Evolutionary conservation across 2,113 vertebrate genomes (phyloP).

Genomic region (Puntigrus tetrazona): DNA sequence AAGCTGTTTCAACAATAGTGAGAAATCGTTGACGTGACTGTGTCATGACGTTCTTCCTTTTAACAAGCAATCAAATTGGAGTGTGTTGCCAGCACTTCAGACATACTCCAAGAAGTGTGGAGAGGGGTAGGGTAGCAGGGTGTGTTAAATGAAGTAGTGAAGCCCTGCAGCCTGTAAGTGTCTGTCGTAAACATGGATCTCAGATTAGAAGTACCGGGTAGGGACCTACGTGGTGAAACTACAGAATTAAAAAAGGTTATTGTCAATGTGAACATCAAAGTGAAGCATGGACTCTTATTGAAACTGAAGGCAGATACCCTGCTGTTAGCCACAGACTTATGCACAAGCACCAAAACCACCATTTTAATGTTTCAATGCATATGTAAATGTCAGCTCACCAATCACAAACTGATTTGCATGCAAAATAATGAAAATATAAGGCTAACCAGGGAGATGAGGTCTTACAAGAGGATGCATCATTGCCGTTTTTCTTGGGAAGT

Average conservation of each 20-base stretch:
- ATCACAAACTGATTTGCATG: neutral
- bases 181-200: conserved; percentile 45
- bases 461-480: neutral
- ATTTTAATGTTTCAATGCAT: neutral
- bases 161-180: conserved; percentile 37
- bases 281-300: neutral
- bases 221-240: conserved; percentile 25
- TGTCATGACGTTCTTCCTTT: conserved; percentile 60
- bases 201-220: conserved; percentile 48
- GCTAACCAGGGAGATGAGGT: neutral
- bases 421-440: neutral
- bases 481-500: neutral
- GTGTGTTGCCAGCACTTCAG: conserved; percentile 60
- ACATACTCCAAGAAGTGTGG: conserved; percentile 49
- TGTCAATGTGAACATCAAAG: neutral
- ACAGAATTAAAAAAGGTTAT: conserved; percentile 46
- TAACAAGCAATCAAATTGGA: conserved; percentile 70
- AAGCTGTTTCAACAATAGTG: neutral
- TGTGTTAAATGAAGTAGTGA: conserved; percentile 48
- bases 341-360: neutral
- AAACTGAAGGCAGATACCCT: neutral
- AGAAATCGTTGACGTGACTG: conserved; percentile 31
- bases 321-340: neutral
- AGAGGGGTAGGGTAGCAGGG: conserved; percentile 57
- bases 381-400: neutral